phyloP scores from a whole-genome alignment of 2,888 invertebrate species.

The Caenorhabditis plicata region DNA sequence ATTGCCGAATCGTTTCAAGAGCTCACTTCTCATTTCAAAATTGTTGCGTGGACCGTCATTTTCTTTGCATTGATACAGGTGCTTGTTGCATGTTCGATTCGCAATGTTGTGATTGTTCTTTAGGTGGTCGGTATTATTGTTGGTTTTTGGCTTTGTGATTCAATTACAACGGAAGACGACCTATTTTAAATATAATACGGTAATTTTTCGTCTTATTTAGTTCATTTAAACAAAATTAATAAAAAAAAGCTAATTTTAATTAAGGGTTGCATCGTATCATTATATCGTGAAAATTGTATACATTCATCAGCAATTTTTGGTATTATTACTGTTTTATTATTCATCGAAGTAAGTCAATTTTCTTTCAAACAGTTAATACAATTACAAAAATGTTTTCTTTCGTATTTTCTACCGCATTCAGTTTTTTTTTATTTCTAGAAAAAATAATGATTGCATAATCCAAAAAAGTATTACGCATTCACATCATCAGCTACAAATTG shows the following conservation, averaged over 20 bases:
- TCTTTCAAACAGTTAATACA: no score
- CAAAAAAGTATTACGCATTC: no score
- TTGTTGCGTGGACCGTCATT: slow-evolving; percentile 63
- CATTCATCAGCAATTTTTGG: slow-evolving; percentile 47
- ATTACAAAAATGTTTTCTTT: no score
- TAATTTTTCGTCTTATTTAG: neutral
- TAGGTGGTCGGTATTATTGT: slow-evolving; percentile 64
- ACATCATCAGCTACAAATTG: no score
- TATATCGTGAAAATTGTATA: slow-evolving; percentile 36
- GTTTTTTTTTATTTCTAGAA: no score
- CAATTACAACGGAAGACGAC: slow-evolving; percentile 59
- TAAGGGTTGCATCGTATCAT: slow-evolving; percentile 49
- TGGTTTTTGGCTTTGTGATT: slow-evolving; percentile 64
- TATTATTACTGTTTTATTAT: slow-evolving; percentile 31
- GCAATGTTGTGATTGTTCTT: neutral
- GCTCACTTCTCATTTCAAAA: slow-evolving; percentile 61
- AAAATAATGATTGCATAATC: no score
- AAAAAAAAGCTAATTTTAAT: slow-evolving; percentile 10
- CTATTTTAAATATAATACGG: slow-evolving; percentile 22
- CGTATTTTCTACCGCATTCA: no score
- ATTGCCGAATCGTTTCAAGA: slow-evolving; percentile 60
- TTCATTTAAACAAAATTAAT: neutral
- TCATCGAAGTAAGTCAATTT: slow-evolving; percentile 39
- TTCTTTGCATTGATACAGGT: slow-evolving; percentile 62
- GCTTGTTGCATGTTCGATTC: slow-evolving; percentile 4